Evolutionary conservation across 2,888 invertebrate species (phyloP).

Genomic region (Taenaris catops): DNA sequence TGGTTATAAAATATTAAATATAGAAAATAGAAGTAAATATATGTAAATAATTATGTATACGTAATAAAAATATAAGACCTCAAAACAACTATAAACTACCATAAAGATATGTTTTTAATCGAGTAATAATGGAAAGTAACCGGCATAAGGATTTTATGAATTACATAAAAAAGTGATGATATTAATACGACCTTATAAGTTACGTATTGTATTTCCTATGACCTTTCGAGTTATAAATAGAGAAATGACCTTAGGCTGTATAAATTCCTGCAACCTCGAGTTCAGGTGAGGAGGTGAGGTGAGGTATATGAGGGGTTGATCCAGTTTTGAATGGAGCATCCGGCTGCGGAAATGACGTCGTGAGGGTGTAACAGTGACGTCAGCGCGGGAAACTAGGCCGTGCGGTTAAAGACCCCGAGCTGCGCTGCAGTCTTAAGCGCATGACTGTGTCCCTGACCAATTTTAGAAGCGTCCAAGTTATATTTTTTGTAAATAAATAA

Average conservation of each 20-base stretch:
- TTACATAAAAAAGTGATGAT: no score
- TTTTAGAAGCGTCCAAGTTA: neutral
- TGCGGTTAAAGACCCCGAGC: constrained; percentile 56
- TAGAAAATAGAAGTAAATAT: no score
- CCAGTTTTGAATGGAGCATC: constrained; percentile 72
- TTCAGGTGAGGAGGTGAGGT: constrained; percentile 34
- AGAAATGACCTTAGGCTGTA: constrained; percentile 50
- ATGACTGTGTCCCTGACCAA: constrained; percentile 27
- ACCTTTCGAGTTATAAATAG: constrained; percentile 44
- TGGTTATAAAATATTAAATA: no score
- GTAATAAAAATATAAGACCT: no score
- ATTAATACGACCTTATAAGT: constrained; percentile 7
- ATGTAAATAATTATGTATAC: no score
- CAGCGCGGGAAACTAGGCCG: constrained; percentile 61
- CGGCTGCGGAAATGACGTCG: constrained; percentile 69
- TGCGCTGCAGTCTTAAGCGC: constrained; percentile 53
- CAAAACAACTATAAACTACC: no score
- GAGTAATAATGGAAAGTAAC: no score
- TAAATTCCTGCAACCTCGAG: constrained; percentile 39
- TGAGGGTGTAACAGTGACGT: constrained; percentile 71
- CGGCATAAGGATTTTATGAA: no score
- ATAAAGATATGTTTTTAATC: no score
- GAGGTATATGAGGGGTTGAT: constrained; percentile 55
- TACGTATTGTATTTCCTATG: constrained; percentile 24
- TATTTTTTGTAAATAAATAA: no score